These are phyloP conservation scores for Temnopleurus reevesii DNA, from an alignment of 53 echinoderm and acorn worm genomes.

Conservation along the genomic window DNA sequence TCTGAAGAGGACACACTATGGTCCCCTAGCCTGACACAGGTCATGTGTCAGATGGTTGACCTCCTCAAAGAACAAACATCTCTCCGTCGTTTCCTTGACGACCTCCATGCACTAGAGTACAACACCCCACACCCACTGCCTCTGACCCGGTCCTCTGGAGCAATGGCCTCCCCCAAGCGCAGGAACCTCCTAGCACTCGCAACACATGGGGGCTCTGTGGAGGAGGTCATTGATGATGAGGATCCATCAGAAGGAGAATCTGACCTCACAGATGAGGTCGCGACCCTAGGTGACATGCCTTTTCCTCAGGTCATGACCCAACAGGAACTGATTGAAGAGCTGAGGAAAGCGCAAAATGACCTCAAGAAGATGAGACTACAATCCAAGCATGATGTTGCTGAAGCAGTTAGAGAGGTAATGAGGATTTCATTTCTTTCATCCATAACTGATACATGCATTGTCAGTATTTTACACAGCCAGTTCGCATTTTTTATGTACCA, in stretches of 20 bases:
- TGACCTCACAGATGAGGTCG: neutral
- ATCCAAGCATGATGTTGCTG: constrained; percentile 42
- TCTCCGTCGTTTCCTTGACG: constrained; percentile 34
- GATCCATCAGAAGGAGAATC: neutral
- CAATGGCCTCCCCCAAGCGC: neutral
- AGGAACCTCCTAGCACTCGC: neutral
- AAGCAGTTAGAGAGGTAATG: constrained; percentile 45
- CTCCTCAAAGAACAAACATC: constrained; percentile 47
- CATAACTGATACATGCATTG: neutral
- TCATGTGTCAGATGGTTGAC: constrained; percentile 60
- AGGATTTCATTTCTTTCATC: neutral
- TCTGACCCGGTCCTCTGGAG: neutral
- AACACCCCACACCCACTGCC: neutral
- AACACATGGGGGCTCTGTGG: neutral
- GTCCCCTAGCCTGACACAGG: constrained; percentile 31
- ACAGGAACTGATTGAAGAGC: constrained; percentile 35
- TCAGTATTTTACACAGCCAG: neutral
- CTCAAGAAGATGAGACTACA: constrained; percentile 19
- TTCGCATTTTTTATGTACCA: no score
- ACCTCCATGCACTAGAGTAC: constrained; percentile 5
- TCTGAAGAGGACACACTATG: neutral
- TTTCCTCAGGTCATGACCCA: constrained; percentile 45
- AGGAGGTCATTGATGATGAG: neutral
- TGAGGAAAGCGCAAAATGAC: constrained; percentile 8
- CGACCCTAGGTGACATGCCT: neutral